These are phyloP conservation scores for Aricia agestis DNA, from an alignment of 1,140 invertebrate genomes.

Conservation along the genomic window DNA sequence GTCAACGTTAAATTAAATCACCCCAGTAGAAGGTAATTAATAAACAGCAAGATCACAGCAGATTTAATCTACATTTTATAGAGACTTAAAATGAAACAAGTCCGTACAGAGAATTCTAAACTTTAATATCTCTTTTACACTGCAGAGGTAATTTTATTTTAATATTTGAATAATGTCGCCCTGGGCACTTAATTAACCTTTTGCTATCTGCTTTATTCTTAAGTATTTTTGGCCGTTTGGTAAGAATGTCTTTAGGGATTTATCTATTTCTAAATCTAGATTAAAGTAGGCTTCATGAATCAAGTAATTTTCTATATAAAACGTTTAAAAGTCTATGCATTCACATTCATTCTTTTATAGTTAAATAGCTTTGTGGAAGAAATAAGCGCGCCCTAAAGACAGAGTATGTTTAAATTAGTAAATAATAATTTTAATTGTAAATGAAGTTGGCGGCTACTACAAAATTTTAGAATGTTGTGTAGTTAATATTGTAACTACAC, in stretches of 20 bases:
- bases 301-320: too few relatives aligned
- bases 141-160: conserved; percentile 1
- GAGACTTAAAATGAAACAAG: not conserved
- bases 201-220: not conserved
- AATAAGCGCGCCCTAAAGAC: too few relatives aligned
- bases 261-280: too few relatives aligned
- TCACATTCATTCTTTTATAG: too few relatives aligned
- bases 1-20: not conserved
- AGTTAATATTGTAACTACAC: too few relatives aligned
- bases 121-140: not conserved
- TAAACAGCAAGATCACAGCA: not conserved
- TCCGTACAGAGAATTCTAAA: not conserved
- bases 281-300: too few relatives aligned
- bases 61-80: not conserved
- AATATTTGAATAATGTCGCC: not conserved
- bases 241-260: not conserved
- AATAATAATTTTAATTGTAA: too few relatives aligned
- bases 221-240: not conserved
- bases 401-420: too few relatives aligned
- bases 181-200: not conserved
- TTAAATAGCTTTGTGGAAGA: too few relatives aligned
- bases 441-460: too few relatives aligned
- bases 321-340: too few relatives aligned
- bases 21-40: not conserved
- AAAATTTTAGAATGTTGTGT: too few relatives aligned